phyloP scores from a whole-genome alignment of 2,797 vertebrate genomes.

The Sebastes matsubarae region DNA sequence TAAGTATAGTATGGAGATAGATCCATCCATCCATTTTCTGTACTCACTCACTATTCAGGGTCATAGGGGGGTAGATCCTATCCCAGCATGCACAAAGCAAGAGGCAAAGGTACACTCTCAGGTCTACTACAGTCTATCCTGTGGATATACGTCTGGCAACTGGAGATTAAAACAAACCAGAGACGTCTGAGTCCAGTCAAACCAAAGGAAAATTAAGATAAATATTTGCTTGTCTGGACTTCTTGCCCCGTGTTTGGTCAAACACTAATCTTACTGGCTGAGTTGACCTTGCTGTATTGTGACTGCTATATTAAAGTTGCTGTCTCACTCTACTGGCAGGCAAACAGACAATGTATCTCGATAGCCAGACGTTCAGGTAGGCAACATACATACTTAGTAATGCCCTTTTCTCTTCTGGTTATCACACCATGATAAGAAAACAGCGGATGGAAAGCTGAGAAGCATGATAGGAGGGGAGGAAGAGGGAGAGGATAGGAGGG shows the following conservation, averaged over 20 bases:
- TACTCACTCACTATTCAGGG: neutral
- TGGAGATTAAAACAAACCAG: conserved; percentile 17
- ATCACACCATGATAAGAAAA: conserved; percentile 70
- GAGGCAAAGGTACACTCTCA: neutral
- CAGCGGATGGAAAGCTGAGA: conserved; percentile 53
- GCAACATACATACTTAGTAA: conserved; percentile 50
- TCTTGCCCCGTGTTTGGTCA: conserved; percentile 5
- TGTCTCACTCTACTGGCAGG: conserved; percentile 18
- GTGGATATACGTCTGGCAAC: neutral
- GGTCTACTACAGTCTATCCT: conserved; percentile 12
- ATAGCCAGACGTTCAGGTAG: conserved; percentile 52
- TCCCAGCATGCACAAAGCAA: neutral
- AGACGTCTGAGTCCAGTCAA: conserved; percentile 1
- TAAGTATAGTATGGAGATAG: neutral
- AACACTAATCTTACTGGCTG: conserved; percentile 1
- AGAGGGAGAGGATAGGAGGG: conserved; percentile 3
- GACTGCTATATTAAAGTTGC: conserved; percentile 32
- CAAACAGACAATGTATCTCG: conserved; percentile 51
- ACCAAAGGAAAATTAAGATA: conserved; percentile 21
- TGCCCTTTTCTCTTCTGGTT: conserved; percentile 65
- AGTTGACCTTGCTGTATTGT: conserved; percentile 38
- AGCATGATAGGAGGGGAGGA: conserved; percentile 47
- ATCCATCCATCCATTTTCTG: neutral
- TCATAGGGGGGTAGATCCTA: neutral
- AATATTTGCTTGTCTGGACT: conserved; percentile 20